These are phyloP conservation scores for Melangyna quadrimaculata DNA, from an alignment of 2,888 invertebrate species.

Conservation along the genomic window DNA sequence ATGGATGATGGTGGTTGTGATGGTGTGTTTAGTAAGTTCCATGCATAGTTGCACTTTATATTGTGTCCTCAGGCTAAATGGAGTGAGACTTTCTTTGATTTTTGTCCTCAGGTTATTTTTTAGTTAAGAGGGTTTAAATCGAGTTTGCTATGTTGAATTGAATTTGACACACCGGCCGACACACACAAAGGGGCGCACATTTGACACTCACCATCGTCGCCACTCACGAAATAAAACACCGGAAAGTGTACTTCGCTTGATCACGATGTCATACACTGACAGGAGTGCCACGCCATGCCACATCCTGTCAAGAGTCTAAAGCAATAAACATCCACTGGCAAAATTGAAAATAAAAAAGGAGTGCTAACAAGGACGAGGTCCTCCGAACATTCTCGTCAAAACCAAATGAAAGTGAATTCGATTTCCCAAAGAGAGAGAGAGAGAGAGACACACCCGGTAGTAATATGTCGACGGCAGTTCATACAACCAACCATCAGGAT, in stretches of 20 bases:
- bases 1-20: not conserved
- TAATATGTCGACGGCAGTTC: constrained; percentile 11
- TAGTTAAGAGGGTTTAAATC: not conserved
- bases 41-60: constrained; percentile 65
- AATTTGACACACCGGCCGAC: constrained; percentile 54
- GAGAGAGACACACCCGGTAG: no score
- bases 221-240: constrained; percentile 24
- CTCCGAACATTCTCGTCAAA: constrained; percentile 22
- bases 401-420: constrained; percentile 66
- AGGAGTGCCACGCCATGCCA: constrained; percentile 14
- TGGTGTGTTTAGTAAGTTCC: constrained; percentile 24
- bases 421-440: constrained; percentile 53
- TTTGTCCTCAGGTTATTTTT: constrained; percentile 50
- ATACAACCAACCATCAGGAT: constrained; percentile 1
- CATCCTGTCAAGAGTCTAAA: constrained; percentile 50
- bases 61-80: constrained; percentile 47
- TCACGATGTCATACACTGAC: constrained; percentile 19
- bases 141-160: constrained; percentile 29
- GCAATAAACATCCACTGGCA: constrained; percentile 46
- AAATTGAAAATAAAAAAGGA: constrained; percentile 26
- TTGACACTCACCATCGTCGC: constrained; percentile 33
- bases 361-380: constrained; percentile 38
- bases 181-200: constrained; percentile 37
- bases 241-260: constrained; percentile 28
- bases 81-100: constrained; percentile 47